A percentile compares a stretch with the other conserved stretches of the same genome.
These are phyloP conservation scores for Nansenia antarctica DNA, from an alignment of 2,113 vertebrate genomes.

Conservation along the genomic window DNA sequence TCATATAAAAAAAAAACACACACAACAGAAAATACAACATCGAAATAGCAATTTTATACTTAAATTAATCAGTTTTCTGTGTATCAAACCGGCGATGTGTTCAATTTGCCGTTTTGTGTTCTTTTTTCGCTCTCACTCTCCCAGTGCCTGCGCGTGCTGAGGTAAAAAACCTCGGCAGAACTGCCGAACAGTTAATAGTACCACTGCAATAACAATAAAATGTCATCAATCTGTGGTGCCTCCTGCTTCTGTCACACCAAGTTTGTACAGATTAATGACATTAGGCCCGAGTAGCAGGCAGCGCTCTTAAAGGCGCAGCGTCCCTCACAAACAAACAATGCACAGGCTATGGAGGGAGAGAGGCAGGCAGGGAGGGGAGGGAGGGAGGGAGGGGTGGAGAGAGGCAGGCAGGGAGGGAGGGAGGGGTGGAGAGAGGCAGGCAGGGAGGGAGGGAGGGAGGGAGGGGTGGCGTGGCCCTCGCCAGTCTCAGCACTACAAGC, in stretches of 20 bases:
- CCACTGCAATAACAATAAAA: slow-evolving; percentile 85
- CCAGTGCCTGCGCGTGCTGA: slow-evolving; percentile 48
- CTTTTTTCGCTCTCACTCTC: slow-evolving; percentile 4
- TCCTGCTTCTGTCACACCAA: slow-evolving; percentile 85
- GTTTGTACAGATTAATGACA: slow-evolving; percentile 87
- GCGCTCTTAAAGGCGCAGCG: slow-evolving; percentile 80
- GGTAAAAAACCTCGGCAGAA: slow-evolving; percentile 71
- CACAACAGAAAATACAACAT: slow-evolving; percentile 66
- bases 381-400: neutral
- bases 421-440: neutral
- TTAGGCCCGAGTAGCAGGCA: slow-evolving; percentile 79
- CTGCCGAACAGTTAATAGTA: slow-evolving; percentile 80
- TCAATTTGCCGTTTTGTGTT: slow-evolving; percentile 75
- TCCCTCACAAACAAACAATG: slow-evolving; percentile 62
- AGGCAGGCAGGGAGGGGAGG: neutral
- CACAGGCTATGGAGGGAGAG: slow-evolving; percentile 18
- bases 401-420: neutral
- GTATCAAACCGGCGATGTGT: slow-evolving; percentile 71
- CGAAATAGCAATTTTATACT: slow-evolving; percentile 78
- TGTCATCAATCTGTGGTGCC: slow-evolving; percentile 84
- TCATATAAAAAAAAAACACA: slow-evolving; percentile 38
- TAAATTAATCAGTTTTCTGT: slow-evolving; percentile 76
- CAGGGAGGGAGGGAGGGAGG: neutral
- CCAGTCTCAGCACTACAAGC: slow-evolving; percentile 49
- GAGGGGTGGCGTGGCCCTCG: slow-evolving; percentile 37